These are phyloP conservation scores for Hydractinia echinata DNA, from an alignment of 30 jellyfish, hydroid and myxozoan genomes.

Conservation along the genomic window DNA sequence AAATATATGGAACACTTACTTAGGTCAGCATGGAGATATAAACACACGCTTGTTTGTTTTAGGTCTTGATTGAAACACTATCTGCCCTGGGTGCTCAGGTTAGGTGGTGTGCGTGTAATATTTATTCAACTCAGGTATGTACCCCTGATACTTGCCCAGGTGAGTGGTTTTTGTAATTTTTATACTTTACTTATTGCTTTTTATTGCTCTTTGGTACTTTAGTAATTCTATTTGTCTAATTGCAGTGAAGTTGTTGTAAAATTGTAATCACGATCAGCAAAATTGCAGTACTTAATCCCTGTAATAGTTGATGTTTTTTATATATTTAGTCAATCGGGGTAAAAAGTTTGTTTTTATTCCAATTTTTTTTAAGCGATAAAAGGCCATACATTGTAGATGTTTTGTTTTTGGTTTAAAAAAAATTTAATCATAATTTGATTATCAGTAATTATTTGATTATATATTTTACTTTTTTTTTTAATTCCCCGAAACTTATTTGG, in stretches of 20 bases:
- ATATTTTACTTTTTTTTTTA: too few relatives aligned
- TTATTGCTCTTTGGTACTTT: too few relatives aligned
- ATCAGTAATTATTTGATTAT: too few relatives aligned
- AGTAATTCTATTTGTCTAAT: too few relatives aligned
- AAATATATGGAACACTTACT: background rate
- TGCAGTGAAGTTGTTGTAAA: too few relatives aligned
- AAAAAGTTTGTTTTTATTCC: background rate
- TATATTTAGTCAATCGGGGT: too few relatives aligned
- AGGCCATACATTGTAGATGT: background rate
- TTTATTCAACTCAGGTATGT: slow-evolving; percentile 70
- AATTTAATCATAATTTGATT: background rate
- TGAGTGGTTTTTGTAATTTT: background rate
- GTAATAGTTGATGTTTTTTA: too few relatives aligned
- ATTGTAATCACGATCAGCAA: too few relatives aligned
- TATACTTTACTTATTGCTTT: background rate
- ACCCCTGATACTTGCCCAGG: slow-evolving; percentile 13
- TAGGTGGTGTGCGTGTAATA: slow-evolving; percentile 96
- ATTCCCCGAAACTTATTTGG: too few relatives aligned
- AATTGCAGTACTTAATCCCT: too few relatives aligned
- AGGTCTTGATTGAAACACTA: slow-evolving; percentile 87
- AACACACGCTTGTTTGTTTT: background rate
- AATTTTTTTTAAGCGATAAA: background rate
- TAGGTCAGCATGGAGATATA: background rate
- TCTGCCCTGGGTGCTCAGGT: slow-evolving; percentile 95
- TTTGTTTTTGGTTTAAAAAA: background rate